Evolutionary conservation across 1,140 invertebrate genomes (phyloP).

Genomic region (Druon quercuslanigerum): DNA sequence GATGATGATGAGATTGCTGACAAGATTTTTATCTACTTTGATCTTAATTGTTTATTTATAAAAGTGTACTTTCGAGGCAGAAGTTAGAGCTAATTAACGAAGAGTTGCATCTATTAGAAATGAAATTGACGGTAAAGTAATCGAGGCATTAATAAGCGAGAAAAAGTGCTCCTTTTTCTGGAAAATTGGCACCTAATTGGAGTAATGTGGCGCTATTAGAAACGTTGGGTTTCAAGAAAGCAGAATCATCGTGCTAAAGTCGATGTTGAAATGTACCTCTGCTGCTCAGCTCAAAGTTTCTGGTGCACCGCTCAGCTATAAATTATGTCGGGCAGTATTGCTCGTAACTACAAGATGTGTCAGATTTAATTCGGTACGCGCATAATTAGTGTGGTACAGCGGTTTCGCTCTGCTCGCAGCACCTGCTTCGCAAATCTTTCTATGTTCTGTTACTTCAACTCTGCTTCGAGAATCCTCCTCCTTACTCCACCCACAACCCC

Average conservation of each 20-base stretch:
- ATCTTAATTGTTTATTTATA: too few species aligned
- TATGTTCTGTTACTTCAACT: constrained; percentile 42
- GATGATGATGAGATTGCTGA: too few species aligned
- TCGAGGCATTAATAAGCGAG: background rate
- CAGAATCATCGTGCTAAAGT: constrained; percentile 16
- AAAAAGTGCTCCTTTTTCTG: background rate
- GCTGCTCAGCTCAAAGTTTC: constrained; percentile 14
- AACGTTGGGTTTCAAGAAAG: background rate
- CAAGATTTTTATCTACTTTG: too few species aligned
- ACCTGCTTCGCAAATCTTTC: constrained; percentile 66
- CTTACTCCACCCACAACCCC: constrained; percentile 32
- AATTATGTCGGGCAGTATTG: constrained; percentile 58
- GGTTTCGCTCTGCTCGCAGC: constrained; percentile 72
- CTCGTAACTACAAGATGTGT: constrained; percentile 64
- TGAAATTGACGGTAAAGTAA: too few species aligned
- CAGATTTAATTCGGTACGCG: constrained; percentile 73
- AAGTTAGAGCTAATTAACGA: too few species aligned
- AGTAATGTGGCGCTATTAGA: constrained; percentile 18
- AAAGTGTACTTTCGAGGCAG: too few species aligned
- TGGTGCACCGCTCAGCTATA: constrained; percentile 46
- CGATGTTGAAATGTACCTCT: constrained; percentile 26
- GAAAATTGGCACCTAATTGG: background rate
- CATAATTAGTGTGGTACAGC: constrained; percentile 71
- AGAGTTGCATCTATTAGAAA: too few species aligned
- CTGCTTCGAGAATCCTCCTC: constrained; percentile 35